Conservation (phyloP, 2,797 vertebrate species). For the Sebastes taczanowskii region DNA sequence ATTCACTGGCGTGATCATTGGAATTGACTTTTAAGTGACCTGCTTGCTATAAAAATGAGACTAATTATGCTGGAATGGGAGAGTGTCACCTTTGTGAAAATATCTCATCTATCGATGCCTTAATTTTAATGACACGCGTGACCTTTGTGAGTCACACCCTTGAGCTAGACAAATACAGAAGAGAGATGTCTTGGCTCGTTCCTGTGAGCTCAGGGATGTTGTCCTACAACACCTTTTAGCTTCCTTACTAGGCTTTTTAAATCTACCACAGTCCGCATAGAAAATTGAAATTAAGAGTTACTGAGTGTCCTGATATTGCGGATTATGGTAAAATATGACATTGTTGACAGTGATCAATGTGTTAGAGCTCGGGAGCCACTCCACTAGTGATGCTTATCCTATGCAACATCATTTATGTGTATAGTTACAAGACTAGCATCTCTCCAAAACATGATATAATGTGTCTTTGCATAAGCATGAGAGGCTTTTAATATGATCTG, state of each 20-base stretch:
- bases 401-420: slow-evolving; percentile 34
- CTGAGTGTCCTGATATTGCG: slow-evolving; percentile 1
- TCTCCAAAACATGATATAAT: neutral
- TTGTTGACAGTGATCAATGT: slow-evolving; percentile 1
- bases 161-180: slow-evolving; percentile 59
- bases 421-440: slow-evolving; percentile 6
- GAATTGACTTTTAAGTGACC: slow-evolving; percentile 75
- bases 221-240: neutral
- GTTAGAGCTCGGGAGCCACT: neutral
- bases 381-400: slow-evolving; percentile 8
- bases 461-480: slow-evolving; percentile 8
- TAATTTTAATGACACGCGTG: slow-evolving; percentile 70
- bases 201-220: slow-evolving; percentile 10
- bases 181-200: slow-evolving; percentile 29
- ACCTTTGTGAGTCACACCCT: slow-evolving; percentile 74
- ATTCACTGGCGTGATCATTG: slow-evolving; percentile 63
- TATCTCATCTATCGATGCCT: slow-evolving; percentile 72
- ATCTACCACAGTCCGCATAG: neutral
- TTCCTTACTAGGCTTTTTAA: neutral
- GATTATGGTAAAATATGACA: slow-evolving; percentile 8
- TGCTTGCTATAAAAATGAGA: slow-evolving; percentile 67
- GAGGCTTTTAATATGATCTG: slow-evolving; percentile 28
- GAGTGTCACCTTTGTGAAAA: slow-evolving; percentile 76
- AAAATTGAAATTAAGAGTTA: slow-evolving; percentile 4
- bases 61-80: slow-evolving; percentile 63